Evolutionary conservation across 2,888 invertebrate genomes (phyloP).

Genomic region (Axea sp.): DNA sequence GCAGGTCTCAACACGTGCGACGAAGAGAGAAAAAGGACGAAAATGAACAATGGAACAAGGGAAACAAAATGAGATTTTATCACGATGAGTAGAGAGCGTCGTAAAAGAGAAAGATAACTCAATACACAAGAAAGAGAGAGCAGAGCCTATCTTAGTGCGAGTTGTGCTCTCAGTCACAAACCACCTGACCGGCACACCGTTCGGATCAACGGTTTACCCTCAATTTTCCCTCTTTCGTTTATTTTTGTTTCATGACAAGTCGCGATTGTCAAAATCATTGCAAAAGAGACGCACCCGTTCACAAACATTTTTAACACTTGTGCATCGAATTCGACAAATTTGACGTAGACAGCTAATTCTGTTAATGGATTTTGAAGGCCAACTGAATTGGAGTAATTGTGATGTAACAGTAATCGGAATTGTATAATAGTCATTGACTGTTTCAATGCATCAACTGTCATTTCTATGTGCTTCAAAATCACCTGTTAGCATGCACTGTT

Average conservation of each 20-base stretch:
- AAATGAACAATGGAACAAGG: slow-evolving; percentile 34
- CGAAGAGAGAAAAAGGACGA: slow-evolving; percentile 7
- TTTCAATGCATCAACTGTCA: slow-evolving; percentile 20
- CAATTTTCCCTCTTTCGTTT: slow-evolving; percentile 27
- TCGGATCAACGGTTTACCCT: slow-evolving; percentile 72
- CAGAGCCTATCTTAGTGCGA: slow-evolving; percentile 53
- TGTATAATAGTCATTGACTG: no score
- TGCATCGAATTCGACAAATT: no score
- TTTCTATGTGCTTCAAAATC: slow-evolving; percentile 25
- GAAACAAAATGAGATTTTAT: slow-evolving; percentile 46
- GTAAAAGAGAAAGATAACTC: slow-evolving; percentile 56
- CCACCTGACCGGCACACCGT: slow-evolving; percentile 77
- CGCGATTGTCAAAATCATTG: neutral
- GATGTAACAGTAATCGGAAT: slow-evolving; percentile 28
- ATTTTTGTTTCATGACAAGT: neutral
- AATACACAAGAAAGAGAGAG: slow-evolving; percentile 46
- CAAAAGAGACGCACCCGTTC: no score
- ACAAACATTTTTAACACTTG: no score
- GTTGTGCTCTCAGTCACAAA: slow-evolving; percentile 75
- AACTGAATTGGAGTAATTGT: no score
- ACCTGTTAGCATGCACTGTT: slow-evolving; percentile 10
- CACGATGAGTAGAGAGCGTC: slow-evolving; percentile 50
- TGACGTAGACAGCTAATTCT: no score
- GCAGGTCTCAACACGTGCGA: neutral
- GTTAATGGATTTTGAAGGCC: no score